These are phyloP conservation scores for Crocallis elinguaria DNA, from an alignment of 2,888 invertebrate genomes.

Conservation along the genomic window DNA sequence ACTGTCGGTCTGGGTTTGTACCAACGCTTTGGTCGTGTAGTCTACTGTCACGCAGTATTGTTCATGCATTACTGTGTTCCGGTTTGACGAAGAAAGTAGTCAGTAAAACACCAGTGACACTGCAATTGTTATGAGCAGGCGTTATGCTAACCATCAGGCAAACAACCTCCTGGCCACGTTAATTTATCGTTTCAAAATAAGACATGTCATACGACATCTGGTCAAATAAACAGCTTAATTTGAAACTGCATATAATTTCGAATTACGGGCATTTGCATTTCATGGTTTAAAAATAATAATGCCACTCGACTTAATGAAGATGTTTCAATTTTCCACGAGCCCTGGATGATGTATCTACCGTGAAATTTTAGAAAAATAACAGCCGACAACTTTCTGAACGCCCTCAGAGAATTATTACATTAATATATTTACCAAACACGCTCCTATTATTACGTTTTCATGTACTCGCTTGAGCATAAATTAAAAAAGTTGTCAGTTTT, in stretches of 20 bases:
- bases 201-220: background rate
- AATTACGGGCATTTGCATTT: constrained; percentile 33
- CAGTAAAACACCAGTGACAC: no score
- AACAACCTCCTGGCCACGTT: no score
- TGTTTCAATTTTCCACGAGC: constrained; percentile 73
- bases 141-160: no score
- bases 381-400: constrained; percentile 62
- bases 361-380: constrained; percentile 81
- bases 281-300: constrained; percentile 39
- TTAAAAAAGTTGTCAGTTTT: constrained; percentile 82
- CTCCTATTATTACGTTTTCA: constrained; percentile 83
- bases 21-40: no score
- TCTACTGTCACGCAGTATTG: no score
- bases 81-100: no score
- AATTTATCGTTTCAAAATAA: background rate
- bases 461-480: constrained; percentile 83
- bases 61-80: no score
- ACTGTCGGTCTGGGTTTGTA: no score
- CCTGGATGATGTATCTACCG: constrained; percentile 75
- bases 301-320: constrained; percentile 70
- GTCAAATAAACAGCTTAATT: constrained; percentile 43
- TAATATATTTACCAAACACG: constrained; percentile 84
- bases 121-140: no score
- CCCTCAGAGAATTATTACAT: constrained; percentile 79
- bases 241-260: constrained; percentile 18